These are phyloP conservation scores for Nasonovia ribisnigri DNA, from an alignment of 2,888 invertebrate species.

Conservation along the genomic window DNA sequence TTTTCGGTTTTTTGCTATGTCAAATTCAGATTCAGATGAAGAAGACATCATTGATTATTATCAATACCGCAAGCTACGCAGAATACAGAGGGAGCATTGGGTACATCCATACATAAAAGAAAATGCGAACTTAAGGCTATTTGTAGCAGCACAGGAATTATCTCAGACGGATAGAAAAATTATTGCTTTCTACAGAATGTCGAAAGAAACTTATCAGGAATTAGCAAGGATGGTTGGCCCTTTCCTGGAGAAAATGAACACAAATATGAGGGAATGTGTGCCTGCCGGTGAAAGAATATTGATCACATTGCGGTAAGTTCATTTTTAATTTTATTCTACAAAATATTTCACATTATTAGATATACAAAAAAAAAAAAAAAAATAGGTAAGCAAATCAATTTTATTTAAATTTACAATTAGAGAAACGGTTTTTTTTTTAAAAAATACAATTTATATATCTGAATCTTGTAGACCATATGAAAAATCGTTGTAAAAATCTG, in stretches of 20 bases:
- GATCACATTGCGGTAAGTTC: conserved; percentile 17
- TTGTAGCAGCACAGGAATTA: conserved; percentile 26
- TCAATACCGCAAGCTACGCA: conserved; percentile 28
- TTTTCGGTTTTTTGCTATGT: not conserved
- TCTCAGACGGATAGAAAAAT: conserved; percentile 19
- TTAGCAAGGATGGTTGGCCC: conserved; percentile 20
- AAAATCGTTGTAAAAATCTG: too few species aligned
- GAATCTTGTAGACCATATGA: too few species aligned
- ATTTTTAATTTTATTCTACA: conserved; percentile 19
- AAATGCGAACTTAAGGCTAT: conserved; percentile 17
- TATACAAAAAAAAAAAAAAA: too few species aligned
- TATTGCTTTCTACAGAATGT: conserved; percentile 28
- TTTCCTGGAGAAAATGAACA: conserved; percentile 20
- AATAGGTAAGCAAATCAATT: too few species aligned
- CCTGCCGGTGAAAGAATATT: not conserved
- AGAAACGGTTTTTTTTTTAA: too few species aligned
- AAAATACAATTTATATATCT: too few species aligned
- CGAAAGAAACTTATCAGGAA: conserved; percentile 24
- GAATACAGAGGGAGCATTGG: conserved; percentile 35
- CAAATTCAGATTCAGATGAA: conserved; percentile 6
- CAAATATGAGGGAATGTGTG: conserved; percentile 5
- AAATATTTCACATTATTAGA: not conserved
- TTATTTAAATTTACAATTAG: too few species aligned
- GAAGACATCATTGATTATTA: conserved; percentile 37
- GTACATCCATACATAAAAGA: conserved; percentile 16